Base-by-base conservation (phyloP, 2,113 vertebrate species). In the Neolamprologus cancellatus region DNA sequence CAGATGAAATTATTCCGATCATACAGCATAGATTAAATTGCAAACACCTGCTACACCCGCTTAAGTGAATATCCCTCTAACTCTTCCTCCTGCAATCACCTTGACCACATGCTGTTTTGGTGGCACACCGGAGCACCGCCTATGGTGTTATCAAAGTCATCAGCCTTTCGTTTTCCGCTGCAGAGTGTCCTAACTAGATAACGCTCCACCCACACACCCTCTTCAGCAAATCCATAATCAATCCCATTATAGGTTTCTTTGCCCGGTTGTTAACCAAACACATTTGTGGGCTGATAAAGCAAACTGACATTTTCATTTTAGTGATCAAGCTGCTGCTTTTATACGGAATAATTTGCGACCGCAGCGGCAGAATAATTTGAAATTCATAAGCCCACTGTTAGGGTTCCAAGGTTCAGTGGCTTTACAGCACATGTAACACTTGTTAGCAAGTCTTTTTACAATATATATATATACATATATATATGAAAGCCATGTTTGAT, bases 111-210 rank as follows among this genome's bases (percentile, higher is more conserved):
- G 88, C 94, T 91, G 94, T 32, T 88, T 52, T 66, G 86, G 88
- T 89, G 91, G 66, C 87, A 83, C 90, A 76, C 64, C 55, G 86
- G 86, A 92, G 90, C 85, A 83, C 84, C 88, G 23, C 92, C 92
- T 86, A 86, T 80, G 52, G 93, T 66, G 90, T 92, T 91, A 91
- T 94, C 92, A 94, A 95, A 94, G 94, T 94, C 93, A 93, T 92
- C 91, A 88, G 87, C 81, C 66, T 28, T 50, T 25, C 44, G 30
- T 88, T 85, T 83, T 83, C 44, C 15, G 9, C 69, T 23, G 84
- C 18, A 74, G 83, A 83, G 85, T 83, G 44, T 89, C 78, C 78
- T 74, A 50, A 93, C 81, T 41, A 85, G 83, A 90, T 64, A 85
- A 53, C 2, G 20, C 84, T 36, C 53, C 57, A 81, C 82, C 61